Conservation (phyloP, 1,140 invertebrate genomes). For the Eupristina koningsbergeri region DNA sequence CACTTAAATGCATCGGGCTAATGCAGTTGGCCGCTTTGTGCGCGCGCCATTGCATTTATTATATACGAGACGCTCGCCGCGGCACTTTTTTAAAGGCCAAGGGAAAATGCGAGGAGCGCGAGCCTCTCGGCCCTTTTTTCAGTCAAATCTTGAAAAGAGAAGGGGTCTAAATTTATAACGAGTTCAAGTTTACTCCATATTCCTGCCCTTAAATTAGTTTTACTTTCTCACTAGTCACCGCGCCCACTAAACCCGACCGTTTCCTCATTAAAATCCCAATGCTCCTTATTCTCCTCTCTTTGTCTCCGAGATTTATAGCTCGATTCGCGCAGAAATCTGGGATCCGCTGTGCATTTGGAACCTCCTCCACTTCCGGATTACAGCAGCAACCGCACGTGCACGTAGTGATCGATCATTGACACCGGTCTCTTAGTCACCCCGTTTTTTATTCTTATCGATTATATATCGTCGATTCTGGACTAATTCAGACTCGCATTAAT, state of each 20-base stretch:
- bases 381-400: too few relatives aligned
- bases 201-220: slow-evolving; percentile 15
- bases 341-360: not conserved
- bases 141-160: not conserved
- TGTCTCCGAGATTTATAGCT: not conserved
- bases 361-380: too few relatives aligned
- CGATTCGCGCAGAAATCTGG: not conserved
- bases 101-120: not conserved
- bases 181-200: not conserved
- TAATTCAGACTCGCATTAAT: too few relatives aligned
- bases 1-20: not conserved
- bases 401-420: too few relatives aligned
- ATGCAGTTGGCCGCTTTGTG: slow-evolving; percentile 4
- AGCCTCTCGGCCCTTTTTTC: not conserved
- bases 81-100: slow-evolving; percentile 27
- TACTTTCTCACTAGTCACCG: not conserved
- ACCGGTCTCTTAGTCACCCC: too few relatives aligned
- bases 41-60: slow-evolving; percentile 40
- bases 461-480: too few relatives aligned
- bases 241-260: not conserved
- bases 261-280: not conserved
- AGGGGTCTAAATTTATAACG: slow-evolving; percentile 9
- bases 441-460: too few relatives aligned
- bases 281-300: not conserved
- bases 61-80: slow-evolving; percentile 35